Conservation (phyloP, 37 sponge, comb jelly and placozoan species). For the Beroe forskalii region DNA sequence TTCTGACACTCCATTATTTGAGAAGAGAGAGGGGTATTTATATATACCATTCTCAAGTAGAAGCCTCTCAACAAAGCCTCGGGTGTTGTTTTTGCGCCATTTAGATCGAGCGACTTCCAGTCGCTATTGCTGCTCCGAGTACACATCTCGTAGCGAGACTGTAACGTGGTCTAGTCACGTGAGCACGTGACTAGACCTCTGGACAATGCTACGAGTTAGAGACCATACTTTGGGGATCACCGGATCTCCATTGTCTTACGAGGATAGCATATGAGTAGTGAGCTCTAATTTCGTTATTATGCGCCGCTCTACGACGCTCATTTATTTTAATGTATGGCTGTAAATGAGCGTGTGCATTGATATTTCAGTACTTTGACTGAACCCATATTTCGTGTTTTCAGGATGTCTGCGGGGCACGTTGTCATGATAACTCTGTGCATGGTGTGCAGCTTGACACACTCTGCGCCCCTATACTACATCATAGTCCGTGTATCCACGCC, state of each 20-base stretch:
- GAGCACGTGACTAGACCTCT: neutral
- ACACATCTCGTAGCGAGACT: neutral
- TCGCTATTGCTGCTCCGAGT: neutral
- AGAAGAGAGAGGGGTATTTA: neutral
- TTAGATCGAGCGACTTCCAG: neutral
- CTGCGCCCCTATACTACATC: slow-evolving; percentile 21
- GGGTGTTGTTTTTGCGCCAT: neutral
- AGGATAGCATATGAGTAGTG: neutral
- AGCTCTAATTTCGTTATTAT: neutral
- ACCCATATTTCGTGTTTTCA: neutral
- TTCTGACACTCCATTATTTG: neutral
- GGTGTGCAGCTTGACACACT: neutral
- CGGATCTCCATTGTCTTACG: neutral
- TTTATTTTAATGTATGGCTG: neutral
- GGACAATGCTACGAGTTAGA: neutral
- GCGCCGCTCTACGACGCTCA: neutral
- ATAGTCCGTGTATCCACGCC: slow-evolving; percentile 7
- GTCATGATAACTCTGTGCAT: neutral
- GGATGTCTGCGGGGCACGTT: neutral
- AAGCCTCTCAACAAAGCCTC: neutral
- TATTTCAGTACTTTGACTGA: neutral
- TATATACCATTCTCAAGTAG: neutral
- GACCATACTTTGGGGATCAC: neutral
- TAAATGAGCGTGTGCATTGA: neutral
- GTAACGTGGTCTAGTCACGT: neutral